These are phyloP conservation scores for Epicauta chinensis DNA, from an alignment of 1,140 invertebrate genomes.

Conservation along the genomic window DNA sequence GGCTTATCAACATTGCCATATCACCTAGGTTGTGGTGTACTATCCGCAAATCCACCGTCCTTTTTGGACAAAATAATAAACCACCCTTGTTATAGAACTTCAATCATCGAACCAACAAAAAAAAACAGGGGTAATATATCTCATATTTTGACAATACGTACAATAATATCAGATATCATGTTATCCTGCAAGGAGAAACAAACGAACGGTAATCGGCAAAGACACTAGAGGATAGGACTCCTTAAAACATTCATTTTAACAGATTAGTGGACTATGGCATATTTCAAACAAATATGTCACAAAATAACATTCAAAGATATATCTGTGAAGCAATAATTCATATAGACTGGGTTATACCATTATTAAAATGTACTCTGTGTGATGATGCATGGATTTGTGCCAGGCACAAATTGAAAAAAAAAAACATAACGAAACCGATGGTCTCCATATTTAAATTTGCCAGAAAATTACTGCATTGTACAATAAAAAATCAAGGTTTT, in stretches of 20 bases:
- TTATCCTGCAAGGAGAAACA: too few species aligned
- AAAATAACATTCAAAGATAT: slow-evolving; percentile 13
- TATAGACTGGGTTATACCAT: neutral
- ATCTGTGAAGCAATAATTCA: slow-evolving; percentile 13
- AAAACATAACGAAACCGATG: too few species aligned
- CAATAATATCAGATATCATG: too few species aligned
- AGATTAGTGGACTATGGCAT: slow-evolving; percentile 19
- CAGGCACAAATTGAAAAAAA: too few species aligned
- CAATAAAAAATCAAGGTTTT: too few species aligned
- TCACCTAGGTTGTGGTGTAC: slow-evolving; percentile 7
- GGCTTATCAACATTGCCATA: slow-evolving; percentile 30
- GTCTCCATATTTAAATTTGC: too few species aligned
- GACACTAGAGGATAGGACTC: neutral
- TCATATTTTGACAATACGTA: too few species aligned
- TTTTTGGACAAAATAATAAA: slow-evolving; percentile 29
- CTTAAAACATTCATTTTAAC: too few species aligned
- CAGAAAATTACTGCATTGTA: too few species aligned
- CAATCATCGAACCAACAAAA: too few species aligned
- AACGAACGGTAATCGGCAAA: slow-evolving; percentile 11
- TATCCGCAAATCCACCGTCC: slow-evolving; percentile 24
- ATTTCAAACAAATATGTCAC: slow-evolving; percentile 16
- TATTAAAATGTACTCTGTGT: slow-evolving; percentile 14
- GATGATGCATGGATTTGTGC: neutral
- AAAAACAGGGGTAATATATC: too few species aligned
- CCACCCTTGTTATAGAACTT: slow-evolving; percentile 8